These are phyloP conservation scores for Bergia sp. DNA, from an alignment of 92 coral and sea anemone species.

Conservation along the genomic window DNA sequence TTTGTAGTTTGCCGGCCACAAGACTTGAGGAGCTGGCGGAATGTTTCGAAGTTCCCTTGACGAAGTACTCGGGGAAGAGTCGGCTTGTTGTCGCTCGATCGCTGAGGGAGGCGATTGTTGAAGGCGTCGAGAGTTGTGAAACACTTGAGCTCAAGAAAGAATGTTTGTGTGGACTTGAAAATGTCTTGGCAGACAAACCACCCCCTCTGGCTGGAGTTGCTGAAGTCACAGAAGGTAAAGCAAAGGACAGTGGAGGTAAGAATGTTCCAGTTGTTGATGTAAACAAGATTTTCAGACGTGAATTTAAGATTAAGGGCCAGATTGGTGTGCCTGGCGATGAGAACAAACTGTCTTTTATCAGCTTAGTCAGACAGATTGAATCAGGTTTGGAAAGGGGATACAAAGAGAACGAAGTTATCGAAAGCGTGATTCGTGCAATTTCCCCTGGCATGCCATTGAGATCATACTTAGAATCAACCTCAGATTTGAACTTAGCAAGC, in stretches of 20 bases:
- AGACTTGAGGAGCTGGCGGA: constrained; percentile 19
- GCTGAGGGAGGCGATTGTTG: constrained; percentile 33
- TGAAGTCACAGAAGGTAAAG: constrained; percentile 16
- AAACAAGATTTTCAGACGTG: constrained; percentile 55
- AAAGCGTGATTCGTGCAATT: constrained; percentile 54
- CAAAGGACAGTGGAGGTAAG: constrained; percentile 22
- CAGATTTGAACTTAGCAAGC: constrained; percentile 29
- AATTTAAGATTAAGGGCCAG: constrained; percentile 58
- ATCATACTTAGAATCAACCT: constrained; percentile 59
- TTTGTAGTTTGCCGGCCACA: constrained; percentile 19
- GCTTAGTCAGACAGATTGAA: constrained; percentile 56
- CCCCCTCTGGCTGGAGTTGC: constrained; percentile 27
- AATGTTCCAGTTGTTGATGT: constrained; percentile 49
- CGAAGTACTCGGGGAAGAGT: constrained; percentile 33
- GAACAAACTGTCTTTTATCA: constrained; percentile 59
- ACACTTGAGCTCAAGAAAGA: constrained; percentile 28
- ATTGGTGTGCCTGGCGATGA: constrained; percentile 54
- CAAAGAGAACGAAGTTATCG: constrained; percentile 47
- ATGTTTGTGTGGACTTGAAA: constrained; percentile 21
- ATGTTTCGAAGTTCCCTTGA: constrained; percentile 29
- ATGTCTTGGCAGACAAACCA: constrained; percentile 13
- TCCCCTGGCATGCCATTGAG: constrained; percentile 54
- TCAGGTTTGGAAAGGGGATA: constrained; percentile 53
- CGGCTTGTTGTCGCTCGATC: constrained; percentile 32
- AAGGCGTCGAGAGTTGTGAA: constrained; percentile 7